These are phyloP conservation scores for Mormyrus hasselquistii DNA, from an alignment of 2,797 vertebrate genomes.

Conservation along the genomic window DNA sequence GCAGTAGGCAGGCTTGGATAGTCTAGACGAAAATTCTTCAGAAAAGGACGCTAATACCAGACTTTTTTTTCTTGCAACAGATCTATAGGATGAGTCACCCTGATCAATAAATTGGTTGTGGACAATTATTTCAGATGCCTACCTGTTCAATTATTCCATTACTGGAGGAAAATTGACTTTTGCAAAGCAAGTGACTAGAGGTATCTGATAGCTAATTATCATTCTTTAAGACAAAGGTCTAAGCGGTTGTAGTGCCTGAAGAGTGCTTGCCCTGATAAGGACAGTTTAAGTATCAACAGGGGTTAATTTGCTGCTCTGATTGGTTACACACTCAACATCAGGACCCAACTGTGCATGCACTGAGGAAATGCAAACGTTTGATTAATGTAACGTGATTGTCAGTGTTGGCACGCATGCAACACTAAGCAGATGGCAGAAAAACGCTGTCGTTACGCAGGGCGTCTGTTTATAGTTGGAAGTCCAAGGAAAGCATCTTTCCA, in stretches of 20 bases:
- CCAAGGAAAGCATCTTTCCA: background rate
- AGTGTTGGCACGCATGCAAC: background rate
- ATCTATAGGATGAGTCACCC: constrained; percentile 20
- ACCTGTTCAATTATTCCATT: constrained; percentile 26
- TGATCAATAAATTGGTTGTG: constrained; percentile 17
- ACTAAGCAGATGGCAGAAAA: constrained; percentile 1
- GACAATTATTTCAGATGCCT: constrained; percentile 25
- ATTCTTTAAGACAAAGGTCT: background rate
- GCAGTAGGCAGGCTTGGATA: background rate
- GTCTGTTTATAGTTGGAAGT: background rate
- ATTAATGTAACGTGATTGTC: background rate
- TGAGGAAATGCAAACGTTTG: background rate
- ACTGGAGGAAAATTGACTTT: constrained; percentile 9
- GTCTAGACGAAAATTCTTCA: background rate
- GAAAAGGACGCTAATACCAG: background rate
- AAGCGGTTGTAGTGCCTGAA: background rate
- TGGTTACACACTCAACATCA: background rate
- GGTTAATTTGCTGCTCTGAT: background rate
- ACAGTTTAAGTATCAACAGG: background rate
- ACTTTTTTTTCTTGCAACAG: background rate
- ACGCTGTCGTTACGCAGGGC: background rate
- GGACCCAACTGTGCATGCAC: background rate
- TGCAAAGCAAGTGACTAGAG: background rate
- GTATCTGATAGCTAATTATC: background rate
- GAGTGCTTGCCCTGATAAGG: background rate